Evolutionary conservation across 1,140 invertebrate species (phyloP).

Genomic region (Eriocheir sinensis): DNA sequence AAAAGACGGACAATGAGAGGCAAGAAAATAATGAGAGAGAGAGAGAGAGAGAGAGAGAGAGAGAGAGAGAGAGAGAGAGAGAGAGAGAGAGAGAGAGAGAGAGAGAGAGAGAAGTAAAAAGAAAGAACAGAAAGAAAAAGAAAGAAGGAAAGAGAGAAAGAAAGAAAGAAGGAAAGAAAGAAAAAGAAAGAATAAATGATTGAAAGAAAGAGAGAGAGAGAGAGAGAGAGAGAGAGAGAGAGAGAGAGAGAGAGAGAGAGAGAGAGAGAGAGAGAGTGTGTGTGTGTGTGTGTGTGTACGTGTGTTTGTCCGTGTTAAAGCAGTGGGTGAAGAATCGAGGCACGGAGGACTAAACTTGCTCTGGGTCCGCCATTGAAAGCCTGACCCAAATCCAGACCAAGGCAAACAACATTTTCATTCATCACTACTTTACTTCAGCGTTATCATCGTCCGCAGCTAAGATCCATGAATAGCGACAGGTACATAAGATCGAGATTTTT

Average conservation of each 20-base stretch:
- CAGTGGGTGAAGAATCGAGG: no score
- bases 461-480: no score
- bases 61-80: background rate
- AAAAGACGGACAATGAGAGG: background rate
- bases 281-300: no score
- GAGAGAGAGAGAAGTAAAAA: background rate
- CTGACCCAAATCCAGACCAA: no score
- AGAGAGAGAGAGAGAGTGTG: background rate
- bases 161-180: background rate
- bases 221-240: constrained; percentile 5
- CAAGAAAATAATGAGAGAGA: background rate
- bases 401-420: no score
- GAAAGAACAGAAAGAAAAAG: background rate
- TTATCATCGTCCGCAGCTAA: no score
- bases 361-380: no score
- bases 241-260: constrained; percentile 22
- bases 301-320: no score
- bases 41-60: background rate
- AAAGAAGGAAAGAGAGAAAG: background rate
- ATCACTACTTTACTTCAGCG: no score
- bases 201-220: background rate
- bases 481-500: no score
- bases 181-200: background rate
- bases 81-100: background rate
- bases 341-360: no score